Evolutionary conservation across 1,140 invertebrate genomes (phyloP).

Genomic region (Saccostrea glomerata): DNA sequence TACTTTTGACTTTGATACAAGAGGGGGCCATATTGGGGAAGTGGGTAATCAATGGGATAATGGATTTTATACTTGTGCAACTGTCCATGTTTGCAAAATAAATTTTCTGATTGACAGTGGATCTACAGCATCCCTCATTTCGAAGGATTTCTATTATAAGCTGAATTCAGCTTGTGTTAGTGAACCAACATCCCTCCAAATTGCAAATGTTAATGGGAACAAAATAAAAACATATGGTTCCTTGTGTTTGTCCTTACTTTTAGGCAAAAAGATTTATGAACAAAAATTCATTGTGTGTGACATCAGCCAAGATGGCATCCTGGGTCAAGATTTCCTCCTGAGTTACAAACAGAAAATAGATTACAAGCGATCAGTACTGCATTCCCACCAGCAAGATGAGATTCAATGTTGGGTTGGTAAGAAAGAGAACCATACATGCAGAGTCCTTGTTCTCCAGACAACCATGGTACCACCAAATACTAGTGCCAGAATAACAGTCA

Average conservation of each 20-base stretch:
- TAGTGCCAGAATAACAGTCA: background rate
- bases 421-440: background rate
- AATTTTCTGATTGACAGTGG: slow-evolving; percentile 40
- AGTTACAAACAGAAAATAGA: slow-evolving; percentile 3
- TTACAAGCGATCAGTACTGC: background rate
- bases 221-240: background rate
- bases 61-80: slow-evolving; percentile 26
- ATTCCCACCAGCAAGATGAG: background rate
- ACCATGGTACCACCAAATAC: background rate
- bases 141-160: background rate
- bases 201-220: slow-evolving; percentile 37
- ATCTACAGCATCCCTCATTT: slow-evolving; percentile 17
- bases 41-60: slow-evolving; percentile 24
- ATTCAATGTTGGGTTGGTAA: slow-evolving; percentile 42
- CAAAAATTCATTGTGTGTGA: slow-evolving; percentile 32
- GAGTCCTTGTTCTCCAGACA: background rate
- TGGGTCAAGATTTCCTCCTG: slow-evolving; percentile 46
- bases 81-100: background rate
- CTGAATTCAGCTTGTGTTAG: background rate
- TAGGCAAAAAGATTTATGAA: background rate
- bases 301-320: slow-evolving; percentile 40
- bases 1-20: background rate
- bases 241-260: background rate
- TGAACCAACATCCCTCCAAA: background rate
- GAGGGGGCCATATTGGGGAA: background rate